Evolutionary conservation across 2,113 vertebrate genomes (phyloP), one percentile per base, ranked within the genome.

Genomic region (Protomyctophum bolini): DNA sequence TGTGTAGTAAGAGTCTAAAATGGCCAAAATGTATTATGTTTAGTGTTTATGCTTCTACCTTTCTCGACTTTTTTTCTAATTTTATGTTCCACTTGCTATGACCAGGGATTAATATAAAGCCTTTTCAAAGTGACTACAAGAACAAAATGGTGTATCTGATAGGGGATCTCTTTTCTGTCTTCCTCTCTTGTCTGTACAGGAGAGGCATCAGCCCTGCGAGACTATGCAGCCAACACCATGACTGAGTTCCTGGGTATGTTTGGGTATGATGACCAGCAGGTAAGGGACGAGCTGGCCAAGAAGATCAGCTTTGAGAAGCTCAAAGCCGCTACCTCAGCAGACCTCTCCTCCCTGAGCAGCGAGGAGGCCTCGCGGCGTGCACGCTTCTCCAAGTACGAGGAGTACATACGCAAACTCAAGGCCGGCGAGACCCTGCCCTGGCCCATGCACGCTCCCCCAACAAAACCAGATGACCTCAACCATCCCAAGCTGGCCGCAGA

Each of bases 171-270:
- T 7, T 79, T 21, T 62, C 52, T 52, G 7, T 83, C 68, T 77
- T 61, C 73, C 3, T 0, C 3, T 0, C 10, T 51, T 68, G 21
- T 76, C 1, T 68, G 14, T 79, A 45, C 71, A 98, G 98, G 97
- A 87, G 97, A 98, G 92, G 87, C 95, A 14, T 96, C 96, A 1
- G 94, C 93, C 0, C 93, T 98, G 88, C 94, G 94, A 46, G 98
- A 98, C 91, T 98, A 98, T 6, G 98, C 98, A 0, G 96, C 97
- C 83, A 97, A 94, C 91, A 98, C 98, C 91, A 97, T 99, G 97
- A 99, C 93, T 0, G 97, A 99, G 91, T 97, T 98, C 90, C 92
- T 99, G 45, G 96, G 97, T 90, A 98, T 99, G 98, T 99, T 97
- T 0, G 98, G 98, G 83, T 99, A 99, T 0, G 95, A 97, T 0